These are phyloP conservation scores for Diachasma alloeum DNA, from an alignment of 1,140 invertebrate genomes.

Conservation along the genomic window DNA sequence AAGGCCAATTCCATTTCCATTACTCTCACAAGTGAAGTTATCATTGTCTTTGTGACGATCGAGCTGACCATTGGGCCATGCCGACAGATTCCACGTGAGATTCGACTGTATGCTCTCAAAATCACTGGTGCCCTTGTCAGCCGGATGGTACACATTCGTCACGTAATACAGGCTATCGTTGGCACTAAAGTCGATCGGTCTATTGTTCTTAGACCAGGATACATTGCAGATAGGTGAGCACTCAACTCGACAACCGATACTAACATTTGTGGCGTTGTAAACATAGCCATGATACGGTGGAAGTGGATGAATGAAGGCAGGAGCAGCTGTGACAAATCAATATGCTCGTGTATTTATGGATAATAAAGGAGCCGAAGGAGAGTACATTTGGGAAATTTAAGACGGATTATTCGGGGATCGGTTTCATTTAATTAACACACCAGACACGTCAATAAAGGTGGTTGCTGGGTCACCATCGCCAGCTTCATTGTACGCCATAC, in stretches of 20 bases:
- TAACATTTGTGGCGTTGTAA: conserved; percentile 78
- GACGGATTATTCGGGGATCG: not conserved
- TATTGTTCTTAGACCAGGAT: conserved; percentile 81
- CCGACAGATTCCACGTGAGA: conserved; percentile 82
- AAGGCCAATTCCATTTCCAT: conserved; percentile 76
- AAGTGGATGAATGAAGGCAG: conserved; percentile 84
- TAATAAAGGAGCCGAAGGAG: not conserved
- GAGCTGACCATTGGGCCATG: conserved; percentile 80
- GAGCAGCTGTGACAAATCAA: conserved; percentile 72
- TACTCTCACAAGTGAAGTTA: conserved; percentile 85
- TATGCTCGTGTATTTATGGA: not conserved
- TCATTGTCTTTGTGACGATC: conserved; percentile 80
- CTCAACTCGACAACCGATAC: conserved; percentile 85
- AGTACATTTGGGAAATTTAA: conserved; percentile 15
- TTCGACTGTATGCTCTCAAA: conserved; percentile 88
- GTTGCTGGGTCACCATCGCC: conserved; percentile 79
- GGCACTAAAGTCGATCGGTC: conserved; percentile 69
- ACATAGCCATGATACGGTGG: conserved; percentile 82
- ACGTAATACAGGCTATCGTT: conserved; percentile 73
- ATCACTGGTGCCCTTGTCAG: conserved; percentile 80
- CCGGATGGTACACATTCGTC: conserved; percentile 67
- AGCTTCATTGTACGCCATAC: conserved; percentile 82
- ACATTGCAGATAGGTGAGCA: conserved; percentile 86
- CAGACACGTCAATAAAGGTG: conserved; percentile 79
- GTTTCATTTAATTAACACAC: conserved; percentile 61